A percentile compares a stretch with the other conserved stretches of the same genome.
Conservation (phyloP, 2,888 invertebrate species). For the Actias luna region DNA sequence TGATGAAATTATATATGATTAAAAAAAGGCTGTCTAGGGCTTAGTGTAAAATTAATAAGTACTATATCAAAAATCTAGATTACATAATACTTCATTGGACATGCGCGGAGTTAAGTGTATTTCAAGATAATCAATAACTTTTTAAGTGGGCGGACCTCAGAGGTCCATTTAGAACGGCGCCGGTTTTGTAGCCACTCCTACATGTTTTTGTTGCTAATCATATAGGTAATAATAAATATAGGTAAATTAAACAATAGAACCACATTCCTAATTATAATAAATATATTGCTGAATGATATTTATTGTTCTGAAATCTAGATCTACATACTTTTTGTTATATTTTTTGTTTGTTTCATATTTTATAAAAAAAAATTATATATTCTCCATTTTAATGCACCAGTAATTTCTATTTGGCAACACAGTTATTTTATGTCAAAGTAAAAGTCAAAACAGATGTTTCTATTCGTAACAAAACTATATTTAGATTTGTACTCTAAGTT, state of each 20-base stretch:
- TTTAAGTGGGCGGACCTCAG: neutral
- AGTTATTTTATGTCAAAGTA: neutral
- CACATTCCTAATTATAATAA: neutral
- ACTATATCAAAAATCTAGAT: neutral
- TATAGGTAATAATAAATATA: neutral
- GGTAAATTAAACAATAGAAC: neutral
- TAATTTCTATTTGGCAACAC: constrained; percentile 10
- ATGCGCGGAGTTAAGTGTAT: constrained; percentile 1
- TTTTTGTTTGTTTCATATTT: neutral
- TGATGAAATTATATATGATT: neutral
- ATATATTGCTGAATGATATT: neutral
- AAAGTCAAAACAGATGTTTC: constrained; percentile 13
- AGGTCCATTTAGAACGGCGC: neutral
- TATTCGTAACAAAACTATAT: neutral
- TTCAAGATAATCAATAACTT: neutral
- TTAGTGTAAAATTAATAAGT: neutral
- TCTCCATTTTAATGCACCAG: neutral
- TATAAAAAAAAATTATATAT: neutral
- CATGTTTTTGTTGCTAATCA: neutral
- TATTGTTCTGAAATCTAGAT: neutral
- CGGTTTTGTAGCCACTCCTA: neutral
- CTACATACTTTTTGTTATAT: neutral
- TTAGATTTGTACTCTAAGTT: constrained; percentile 6
- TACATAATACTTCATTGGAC: neutral
- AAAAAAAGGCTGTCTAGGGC: neutral